Evolutionary conservation across 2,113 vertebrate species (phyloP).

Genomic region (Gadus macrocephalus): DNA sequence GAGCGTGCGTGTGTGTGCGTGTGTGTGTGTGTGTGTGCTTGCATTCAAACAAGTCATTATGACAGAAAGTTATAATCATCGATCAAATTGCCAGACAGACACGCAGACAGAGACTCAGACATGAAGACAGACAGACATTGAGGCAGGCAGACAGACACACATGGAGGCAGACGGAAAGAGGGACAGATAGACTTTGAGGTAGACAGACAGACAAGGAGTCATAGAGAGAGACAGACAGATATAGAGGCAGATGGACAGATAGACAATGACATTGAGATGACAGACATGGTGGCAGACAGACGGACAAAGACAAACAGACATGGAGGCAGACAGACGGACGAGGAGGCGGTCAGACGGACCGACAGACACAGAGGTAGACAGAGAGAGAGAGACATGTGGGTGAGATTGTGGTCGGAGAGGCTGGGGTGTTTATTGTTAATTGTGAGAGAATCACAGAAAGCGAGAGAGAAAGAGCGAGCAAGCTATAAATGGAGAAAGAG

Average conservation of each 20-base stretch:
- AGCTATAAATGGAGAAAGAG: not conserved
- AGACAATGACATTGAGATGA: too few relatives aligned
- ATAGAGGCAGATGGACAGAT: too few relatives aligned
- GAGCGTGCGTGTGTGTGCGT: not conserved
- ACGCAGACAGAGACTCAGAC: slow-evolving; percentile 15
- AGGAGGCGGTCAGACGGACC: too few relatives aligned
- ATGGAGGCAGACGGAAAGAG: not conserved
- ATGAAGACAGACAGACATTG: slow-evolving; percentile 29
- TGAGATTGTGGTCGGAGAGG: too few relatives aligned
- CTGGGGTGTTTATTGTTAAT: too few relatives aligned
- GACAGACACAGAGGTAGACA: too few relatives aligned
- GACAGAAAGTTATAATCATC: not conserved
- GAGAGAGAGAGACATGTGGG: not conserved
- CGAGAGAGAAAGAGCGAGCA: not conserved
- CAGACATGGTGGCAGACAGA: too few relatives aligned
- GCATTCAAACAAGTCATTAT: not conserved
- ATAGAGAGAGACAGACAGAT: too few relatives aligned
- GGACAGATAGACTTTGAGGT: not conserved
- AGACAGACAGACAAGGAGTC: not conserved
- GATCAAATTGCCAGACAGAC: not conserved
- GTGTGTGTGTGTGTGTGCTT: not conserved
- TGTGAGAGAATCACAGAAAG: too few relatives aligned
- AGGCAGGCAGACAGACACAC: too few relatives aligned
- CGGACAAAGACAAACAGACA: not conserved
- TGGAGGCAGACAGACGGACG: slow-evolving; percentile 2